Base-by-base conservation (phyloP, 1,140 invertebrate species). In the Cotesia vestalis region DNA sequence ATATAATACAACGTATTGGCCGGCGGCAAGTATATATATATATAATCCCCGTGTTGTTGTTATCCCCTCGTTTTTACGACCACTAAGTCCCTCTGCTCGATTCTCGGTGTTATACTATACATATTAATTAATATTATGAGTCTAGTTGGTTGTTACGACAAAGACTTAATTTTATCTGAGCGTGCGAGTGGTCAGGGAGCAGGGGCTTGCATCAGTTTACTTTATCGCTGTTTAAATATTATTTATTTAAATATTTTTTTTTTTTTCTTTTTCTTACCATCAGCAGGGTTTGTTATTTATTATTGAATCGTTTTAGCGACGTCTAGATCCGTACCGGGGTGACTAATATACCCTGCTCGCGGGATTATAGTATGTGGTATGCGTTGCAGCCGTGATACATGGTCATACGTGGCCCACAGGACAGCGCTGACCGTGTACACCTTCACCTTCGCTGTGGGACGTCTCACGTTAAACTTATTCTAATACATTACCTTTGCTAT, bases 141-240 rank as follows among this genome's bases (percentile, higher is more conserved):
- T 27, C 27, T 27, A 27, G 27, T 27, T 27, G 3, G 27, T 27
- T 27, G 27, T 27, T 27, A 27, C 27, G 27, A 27, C 27, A 27
- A 27, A 27, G 27, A 27, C 27, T 27, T 3, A 27, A 27, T 27
- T 27, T 27, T 27, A 27, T 27, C 27, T 27, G 27, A 27, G 27
- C 27, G 27, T 27, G 27, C 27, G 27, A 27, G 27, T 27, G 27
- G 27, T 27, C 27, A 27, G 27, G 27, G 27, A 27, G 27, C 27
- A 27, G 27, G 3, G 27, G 27, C 27, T 27, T 27, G 27, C 27
- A 27, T 27, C 79, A 78, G 81, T 81, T 85, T 84, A 84, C 78
- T 85, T 85, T 86, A 86, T 85, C 82, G 85, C 83, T 27, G 27
- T 27, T 27, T 27, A 2, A 27, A 27, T 27, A 27, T 27, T 27